A percentile compares a stretch with the other conserved stretches of the same genome.
Conservation (phyloP, 23 tunicate genomes). For the Ascidia mentula region DNA sequence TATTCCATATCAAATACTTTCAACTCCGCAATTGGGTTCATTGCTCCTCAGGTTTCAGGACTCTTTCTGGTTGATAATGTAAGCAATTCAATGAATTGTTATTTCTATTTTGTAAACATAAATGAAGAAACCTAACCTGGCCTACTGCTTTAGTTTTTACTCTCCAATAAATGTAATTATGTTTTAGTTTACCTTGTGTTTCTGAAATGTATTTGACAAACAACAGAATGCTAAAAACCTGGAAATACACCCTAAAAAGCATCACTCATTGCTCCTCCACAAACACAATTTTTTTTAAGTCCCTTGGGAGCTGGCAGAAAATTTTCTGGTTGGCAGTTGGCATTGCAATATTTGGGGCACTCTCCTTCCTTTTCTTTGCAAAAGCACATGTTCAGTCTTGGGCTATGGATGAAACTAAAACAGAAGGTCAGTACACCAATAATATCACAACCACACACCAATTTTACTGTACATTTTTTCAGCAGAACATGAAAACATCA, state of each 20-base stretch:
- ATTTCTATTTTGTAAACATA: neutral
- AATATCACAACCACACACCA: neutral
- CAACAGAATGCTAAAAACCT: neutral
- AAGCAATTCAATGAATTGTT: too few species aligned
- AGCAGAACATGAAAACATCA: neutral
- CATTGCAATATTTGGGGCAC: neutral
- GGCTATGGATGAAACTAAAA: neutral
- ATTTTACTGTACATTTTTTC: neutral
- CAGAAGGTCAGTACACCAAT: neutral
- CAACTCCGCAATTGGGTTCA: neutral
- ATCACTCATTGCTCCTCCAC: too few species aligned
- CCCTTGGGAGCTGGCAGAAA: neutral
- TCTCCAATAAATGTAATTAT: neutral
- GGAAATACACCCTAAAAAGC: too few species aligned
- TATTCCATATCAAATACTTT: constrained; percentile 12
- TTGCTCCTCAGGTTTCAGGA: constrained; percentile 4
- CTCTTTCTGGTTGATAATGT: neutral
- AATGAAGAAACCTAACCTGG: neutral
- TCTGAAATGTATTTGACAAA: too few species aligned
- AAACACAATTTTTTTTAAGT: too few species aligned
- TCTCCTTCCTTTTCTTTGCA: neutral
- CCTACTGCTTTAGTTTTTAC: too few species aligned
- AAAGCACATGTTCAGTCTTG: neutral
- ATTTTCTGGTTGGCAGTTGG: neutral
- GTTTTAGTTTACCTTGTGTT: too few species aligned